Evolutionary conservation across 2,113 vertebrate species (phyloP).

Genomic region (Microcebus tavaratra): DNA sequence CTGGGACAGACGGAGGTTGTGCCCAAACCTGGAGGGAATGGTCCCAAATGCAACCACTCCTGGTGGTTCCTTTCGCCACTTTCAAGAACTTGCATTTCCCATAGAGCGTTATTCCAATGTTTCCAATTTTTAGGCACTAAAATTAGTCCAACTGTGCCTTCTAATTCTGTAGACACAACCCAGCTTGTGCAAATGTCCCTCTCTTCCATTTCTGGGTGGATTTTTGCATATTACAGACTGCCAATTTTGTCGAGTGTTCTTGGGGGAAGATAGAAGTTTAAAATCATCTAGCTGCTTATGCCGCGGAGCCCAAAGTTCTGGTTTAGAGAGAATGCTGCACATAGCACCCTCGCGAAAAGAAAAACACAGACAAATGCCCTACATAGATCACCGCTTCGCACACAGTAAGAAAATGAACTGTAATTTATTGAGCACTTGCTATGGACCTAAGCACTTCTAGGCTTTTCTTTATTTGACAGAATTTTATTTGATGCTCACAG

Average conservation of each 20-base stretch:
- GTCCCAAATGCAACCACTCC: not conserved
- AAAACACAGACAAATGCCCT: not conserved
- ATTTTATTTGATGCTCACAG: not conserved
- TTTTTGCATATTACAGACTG: slow-evolving; percentile 74
- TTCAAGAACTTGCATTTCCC: slow-evolving; percentile 24
- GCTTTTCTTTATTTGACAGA: not conserved
- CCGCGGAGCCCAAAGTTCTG: not conserved
- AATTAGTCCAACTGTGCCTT: slow-evolving; percentile 71
- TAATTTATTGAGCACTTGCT: not conserved
- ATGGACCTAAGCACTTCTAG: not conserved
- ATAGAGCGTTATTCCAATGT: slow-evolving; percentile 70
- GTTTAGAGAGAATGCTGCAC: not conserved
- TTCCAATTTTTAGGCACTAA: slow-evolving; percentile 67
- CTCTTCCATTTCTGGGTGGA: slow-evolving; percentile 75
- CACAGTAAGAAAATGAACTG: not conserved
- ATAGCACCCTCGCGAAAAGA: not conserved
- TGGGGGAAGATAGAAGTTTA: slow-evolving; percentile 62
- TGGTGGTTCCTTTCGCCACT: not conserved
- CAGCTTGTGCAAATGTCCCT: slow-evolving; percentile 61
- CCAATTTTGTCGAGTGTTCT: slow-evolving; percentile 70
- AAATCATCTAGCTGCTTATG: slow-evolving; percentile 60
- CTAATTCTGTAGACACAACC: slow-evolving; percentile 77
- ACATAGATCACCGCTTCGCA: not conserved
- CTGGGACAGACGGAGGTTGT: not conserved
- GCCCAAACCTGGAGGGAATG: not conserved